A percentile compares a stretch with the other conserved stretches of the same genome.
Conservation (phyloP, 2,888 invertebrate species). For the Corythucha ciliata region DNA sequence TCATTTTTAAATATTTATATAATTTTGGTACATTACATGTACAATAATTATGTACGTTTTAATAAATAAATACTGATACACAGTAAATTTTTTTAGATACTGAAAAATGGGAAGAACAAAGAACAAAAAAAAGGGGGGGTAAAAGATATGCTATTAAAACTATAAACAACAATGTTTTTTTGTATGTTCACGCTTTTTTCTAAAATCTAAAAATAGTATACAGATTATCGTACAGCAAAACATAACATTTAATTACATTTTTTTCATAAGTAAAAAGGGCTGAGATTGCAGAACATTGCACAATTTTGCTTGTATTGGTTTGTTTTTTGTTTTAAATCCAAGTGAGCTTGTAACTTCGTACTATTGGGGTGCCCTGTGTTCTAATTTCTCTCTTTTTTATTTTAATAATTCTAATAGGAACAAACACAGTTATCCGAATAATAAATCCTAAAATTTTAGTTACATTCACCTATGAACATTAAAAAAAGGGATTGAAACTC, state of each 20-base stretch:
- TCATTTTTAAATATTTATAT: slow-evolving; percentile 31
- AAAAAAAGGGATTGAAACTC: slow-evolving; percentile 22
- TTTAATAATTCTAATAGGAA: slow-evolving; percentile 29
- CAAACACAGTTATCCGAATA: slow-evolving; percentile 26
- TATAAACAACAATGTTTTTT: slow-evolving; percentile 30
- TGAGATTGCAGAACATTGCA: slow-evolving; percentile 21
- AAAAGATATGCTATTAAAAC: slow-evolving; percentile 27
- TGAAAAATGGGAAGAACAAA: slow-evolving; percentile 17
- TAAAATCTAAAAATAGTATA: slow-evolving; percentile 27
- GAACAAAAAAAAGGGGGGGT: slow-evolving; percentile 18
- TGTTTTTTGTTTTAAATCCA: slow-evolving; percentile 11
- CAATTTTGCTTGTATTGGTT: slow-evolving; percentile 16
- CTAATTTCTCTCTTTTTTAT: slow-evolving; percentile 10
- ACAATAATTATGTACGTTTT: slow-evolving; percentile 31
- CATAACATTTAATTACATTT: slow-evolving; percentile 30
- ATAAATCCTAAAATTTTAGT: slow-evolving; percentile 10
- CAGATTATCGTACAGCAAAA: slow-evolving; percentile 31
- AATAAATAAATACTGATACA: slow-evolving; percentile 30
- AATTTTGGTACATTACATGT: slow-evolving; percentile 35
- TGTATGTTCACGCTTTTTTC: slow-evolving; percentile 24
- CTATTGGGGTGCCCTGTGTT: slow-evolving; percentile 27
- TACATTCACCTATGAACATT: slow-evolving; percentile 23
- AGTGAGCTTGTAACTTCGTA: too few species aligned
- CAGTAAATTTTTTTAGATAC: slow-evolving; percentile 25
- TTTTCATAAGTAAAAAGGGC: slow-evolving; percentile 10